These are phyloP conservation scores for Myotis lucifugus DNA, from an alignment of 2,113 vertebrate genomes.

Conservation along the genomic window DNA sequence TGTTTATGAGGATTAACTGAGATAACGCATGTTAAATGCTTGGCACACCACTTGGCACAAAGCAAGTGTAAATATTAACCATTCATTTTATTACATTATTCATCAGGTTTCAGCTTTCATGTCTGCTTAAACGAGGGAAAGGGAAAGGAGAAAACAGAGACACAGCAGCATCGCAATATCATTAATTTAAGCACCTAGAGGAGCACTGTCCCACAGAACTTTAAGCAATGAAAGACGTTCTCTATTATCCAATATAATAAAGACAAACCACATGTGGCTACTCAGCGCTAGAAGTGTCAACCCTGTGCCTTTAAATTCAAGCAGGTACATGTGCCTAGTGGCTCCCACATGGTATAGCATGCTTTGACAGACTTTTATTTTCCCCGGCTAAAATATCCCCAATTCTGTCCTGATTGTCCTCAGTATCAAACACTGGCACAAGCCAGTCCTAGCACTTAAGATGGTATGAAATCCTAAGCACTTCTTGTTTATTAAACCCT, in stretches of 20 bases:
- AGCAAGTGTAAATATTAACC: background rate
- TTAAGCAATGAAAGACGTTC: background rate
- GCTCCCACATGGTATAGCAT: accelerated
- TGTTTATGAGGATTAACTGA: background rate
- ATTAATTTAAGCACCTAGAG: background rate
- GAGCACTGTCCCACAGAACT: background rate
- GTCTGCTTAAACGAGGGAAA: background rate
- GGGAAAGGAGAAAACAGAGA: background rate
- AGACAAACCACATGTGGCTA: accelerated
- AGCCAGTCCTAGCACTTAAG: background rate
- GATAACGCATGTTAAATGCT: background rate
- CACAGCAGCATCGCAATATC: too few relatives aligned
- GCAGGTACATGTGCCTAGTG: background rate
- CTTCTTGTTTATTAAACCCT: background rate
- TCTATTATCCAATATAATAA: background rate
- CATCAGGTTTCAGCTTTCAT: background rate
- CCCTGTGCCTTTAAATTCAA: background rate
- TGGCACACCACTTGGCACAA: background rate
- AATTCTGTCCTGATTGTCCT: background rate
- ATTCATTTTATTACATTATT: background rate
- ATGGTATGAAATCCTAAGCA: background rate
- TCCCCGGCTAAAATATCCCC: background rate
- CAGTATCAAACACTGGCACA: background rate
- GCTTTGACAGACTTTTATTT: background rate
- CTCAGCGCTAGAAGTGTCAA: background rate